Evolutionary conservation across 1,140 invertebrate genomes (phyloP).

Genomic region (Lutraria rhynchaena): DNA sequence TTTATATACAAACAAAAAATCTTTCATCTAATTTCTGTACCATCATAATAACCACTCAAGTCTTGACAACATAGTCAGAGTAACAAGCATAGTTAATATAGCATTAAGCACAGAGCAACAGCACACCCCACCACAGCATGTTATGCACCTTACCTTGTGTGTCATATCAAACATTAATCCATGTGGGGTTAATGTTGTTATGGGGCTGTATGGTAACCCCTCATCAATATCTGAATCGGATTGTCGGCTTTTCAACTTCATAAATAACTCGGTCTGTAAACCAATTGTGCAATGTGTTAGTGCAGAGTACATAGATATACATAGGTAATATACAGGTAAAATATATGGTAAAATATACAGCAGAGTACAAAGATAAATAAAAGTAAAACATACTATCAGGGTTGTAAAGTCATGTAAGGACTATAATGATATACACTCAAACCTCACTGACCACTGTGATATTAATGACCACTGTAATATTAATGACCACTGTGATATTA

Average conservation of each 20-base stretch:
- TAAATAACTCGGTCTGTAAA: slow-evolving; percentile 70
- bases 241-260: slow-evolving; percentile 67
- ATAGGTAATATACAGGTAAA: background rate
- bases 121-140: background rate
- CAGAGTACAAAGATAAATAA: background rate
- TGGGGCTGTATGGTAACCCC: slow-evolving; percentile 66
- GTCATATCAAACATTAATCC: slow-evolving; percentile 59
- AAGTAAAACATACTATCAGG: background rate
- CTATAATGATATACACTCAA: no score
- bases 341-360: background rate
- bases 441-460: no score
- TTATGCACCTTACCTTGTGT: slow-evolving; percentile 59
- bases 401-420: no score
- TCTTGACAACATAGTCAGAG: no score
- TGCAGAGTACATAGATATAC: slow-evolving; percentile 6
- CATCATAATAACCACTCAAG: no score
- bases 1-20: no score
- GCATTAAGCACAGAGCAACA: no score
- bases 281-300: slow-evolving; percentile 39
- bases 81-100: no score
- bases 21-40: no score
- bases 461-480: no score
- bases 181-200: slow-evolving; percentile 61
- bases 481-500: no score
- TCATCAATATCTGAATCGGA: slow-evolving; percentile 68